A percentile compares a stretch with the other conserved stretches of the same genome.
Evolutionary conservation across 1,140 invertebrate genomes (phyloP).

Genomic region (Hirudo medicinalis): DNA sequence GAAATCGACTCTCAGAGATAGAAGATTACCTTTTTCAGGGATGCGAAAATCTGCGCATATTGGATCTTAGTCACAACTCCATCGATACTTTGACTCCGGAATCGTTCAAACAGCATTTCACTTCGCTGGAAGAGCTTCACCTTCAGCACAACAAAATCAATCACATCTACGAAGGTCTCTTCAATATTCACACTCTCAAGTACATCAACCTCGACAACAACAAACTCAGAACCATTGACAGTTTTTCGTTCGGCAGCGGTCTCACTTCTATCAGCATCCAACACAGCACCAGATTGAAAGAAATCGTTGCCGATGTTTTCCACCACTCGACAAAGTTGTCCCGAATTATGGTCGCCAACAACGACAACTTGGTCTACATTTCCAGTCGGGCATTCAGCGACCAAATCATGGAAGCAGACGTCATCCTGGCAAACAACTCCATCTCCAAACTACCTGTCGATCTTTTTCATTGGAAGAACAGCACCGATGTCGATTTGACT

Average conservation of each 20-base stretch:
- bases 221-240: slow-evolving; percentile 5
- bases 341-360: neutral
- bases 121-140: slow-evolving; percentile 5
- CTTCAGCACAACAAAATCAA: slow-evolving; percentile 3
- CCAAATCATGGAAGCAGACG: neutral
- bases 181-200: neutral
- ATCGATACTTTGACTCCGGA: neutral
- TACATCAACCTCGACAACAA: slow-evolving; percentile 11
- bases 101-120: neutral
- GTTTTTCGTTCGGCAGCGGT: neutral
- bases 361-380: neutral
- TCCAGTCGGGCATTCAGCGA: neutral
- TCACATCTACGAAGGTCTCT: neutral
- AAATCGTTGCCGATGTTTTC: neutral
- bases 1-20: neutral
- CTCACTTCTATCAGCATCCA: slow-evolving; percentile 7
- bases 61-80: slow-evolving; percentile 7
- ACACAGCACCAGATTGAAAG: neutral
- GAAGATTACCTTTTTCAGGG: slow-evolving; percentile 10
- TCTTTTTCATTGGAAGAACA: slow-evolving; percentile 7
- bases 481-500: slow-evolving; percentile 8
- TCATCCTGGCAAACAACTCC: slow-evolving; percentile 9
- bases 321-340: neutral
- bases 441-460: neutral
- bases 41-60: neutral